Evolutionary conservation across 2,113 vertebrate species (phyloP), one percentile per base, ranked within the genome.

Genomic region (Puma concolor): DNA sequence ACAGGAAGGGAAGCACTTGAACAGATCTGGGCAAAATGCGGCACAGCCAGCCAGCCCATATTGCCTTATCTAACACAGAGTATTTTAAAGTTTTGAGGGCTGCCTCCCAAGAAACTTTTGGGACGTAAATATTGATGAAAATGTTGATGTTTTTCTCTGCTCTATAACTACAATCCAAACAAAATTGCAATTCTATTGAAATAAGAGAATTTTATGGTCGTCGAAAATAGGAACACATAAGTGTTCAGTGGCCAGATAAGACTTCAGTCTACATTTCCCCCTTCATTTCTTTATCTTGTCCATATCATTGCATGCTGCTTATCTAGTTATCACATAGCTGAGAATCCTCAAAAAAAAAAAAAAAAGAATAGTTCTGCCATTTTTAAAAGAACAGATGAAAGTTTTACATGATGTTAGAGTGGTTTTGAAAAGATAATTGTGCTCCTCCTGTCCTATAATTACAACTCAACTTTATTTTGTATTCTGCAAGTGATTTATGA

Each of bases 401-500:
- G 66, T 81, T 93, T 93, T 82, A 38, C 64, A 48, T 31, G 54
- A 87, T n/a, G 25, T 0, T 29, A 52, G 17, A 88, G 15, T 38
- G 33, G 25, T 41, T 86, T 85, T 74, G 27, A 33, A 94, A 94
- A 94, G 77, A 93, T 80, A 92, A 74, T 80, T 48, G 4, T 52
- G n/a, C 54, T 88, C 36, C 19, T 91, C 13, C 27, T 79, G 21
- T 67, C 82, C 50, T 86, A 21, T 67, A 90, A 92, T 86, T 84
- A 79, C 16, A 48, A 29, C 27, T 36, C 64, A 72, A 94, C 79
- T 91, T 88, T 84, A 89, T 74, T 95, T 96, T 97, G 63, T 89
- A 84, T 86, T 83, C 87, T 93, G 38, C 71, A 97, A 95, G 25
- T 94, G 57, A 95, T 95, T 96, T 97, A 95, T 94, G 79, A 88